Evolutionary conservation across 2,888 invertebrate genomes (phyloP), one percentile per base, ranked within the genome.

Genomic region (Galerucella calmariensis): DNA sequence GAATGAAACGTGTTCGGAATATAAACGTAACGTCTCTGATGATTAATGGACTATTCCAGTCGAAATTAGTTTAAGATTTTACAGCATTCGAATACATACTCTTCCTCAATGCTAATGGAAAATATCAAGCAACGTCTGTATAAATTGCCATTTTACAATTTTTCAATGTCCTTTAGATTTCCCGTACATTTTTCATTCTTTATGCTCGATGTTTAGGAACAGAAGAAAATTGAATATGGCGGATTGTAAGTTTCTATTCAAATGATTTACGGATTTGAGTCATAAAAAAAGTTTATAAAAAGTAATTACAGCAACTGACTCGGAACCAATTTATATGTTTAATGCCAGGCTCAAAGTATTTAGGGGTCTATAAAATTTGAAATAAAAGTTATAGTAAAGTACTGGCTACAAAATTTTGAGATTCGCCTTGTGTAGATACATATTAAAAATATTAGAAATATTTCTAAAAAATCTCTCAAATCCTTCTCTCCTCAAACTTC

Each of bases 31-130:
- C 68, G 46, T 48, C 48, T 72, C 69, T 46, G 53, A 73, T 78
- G 78, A 78, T 78, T 75, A 78, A 78, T 78, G 78, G 77, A 35
- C 73, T 70, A 72, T 70, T 73, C 72, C 67, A 56, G 74, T 69
- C 72, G 75, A 77, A 77, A 78, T 78, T 77, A 78, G 78, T 75
- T 75, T 69, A 78, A 78, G 78, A 78, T 77, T 74, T 77, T 68
- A 72, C 74, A 78, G 74, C 70, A 75, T 76, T 75, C 78, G 74
- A 75, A 77, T 75, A 75, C 72, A 56, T 70, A 75, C 78, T 73
- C 70, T 72, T 73, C 68, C 73, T 75, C 72, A 74, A 75, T 77
- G 74, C 77, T 71, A 77, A 74, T 74, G 75, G 72, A 78, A 77
- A 78, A 75, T 75, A 75, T 67, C 63, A 69, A 69, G 75, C 66